phyloP scores from a whole-genome alignment of 2,797 vertebrate genomes.

The Karalla daura region DNA sequence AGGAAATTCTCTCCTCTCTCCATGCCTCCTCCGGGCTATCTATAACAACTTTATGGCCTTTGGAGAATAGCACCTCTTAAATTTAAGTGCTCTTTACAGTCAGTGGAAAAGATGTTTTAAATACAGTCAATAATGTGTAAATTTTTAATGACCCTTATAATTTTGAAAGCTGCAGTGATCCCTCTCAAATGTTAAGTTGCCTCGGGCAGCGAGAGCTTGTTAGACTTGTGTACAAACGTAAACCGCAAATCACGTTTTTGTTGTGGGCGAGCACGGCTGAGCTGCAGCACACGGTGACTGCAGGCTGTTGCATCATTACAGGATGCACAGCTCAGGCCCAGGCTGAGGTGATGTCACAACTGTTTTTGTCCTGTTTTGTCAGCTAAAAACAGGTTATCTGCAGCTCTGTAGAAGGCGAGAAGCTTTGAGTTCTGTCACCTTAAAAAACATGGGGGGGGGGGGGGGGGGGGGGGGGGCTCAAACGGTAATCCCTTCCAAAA shows the following conservation, averaged over 20 bases:
- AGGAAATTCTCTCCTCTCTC: conserved; percentile 62
- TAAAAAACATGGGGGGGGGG: neutral
- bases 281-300: conserved; percentile 51
- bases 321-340: conserved; percentile 58
- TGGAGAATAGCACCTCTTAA: conserved; percentile 82
- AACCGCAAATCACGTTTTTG: conserved; percentile 61
- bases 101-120: conserved; percentile 84
- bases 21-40: conserved; percentile 73
- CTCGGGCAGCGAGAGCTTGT: conserved; percentile 74
- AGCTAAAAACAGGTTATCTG: neutral
- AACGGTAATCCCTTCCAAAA: neutral
- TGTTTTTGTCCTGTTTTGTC: conserved; percentile 37
- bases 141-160: conserved; percentile 84
- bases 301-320: conserved; percentile 65
- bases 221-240: conserved; percentile 72
- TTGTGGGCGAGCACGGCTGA: conserved; percentile 29
- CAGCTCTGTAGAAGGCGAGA: conserved; percentile 10
- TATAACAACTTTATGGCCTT: conserved; percentile 82
- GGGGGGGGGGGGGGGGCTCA: neutral
- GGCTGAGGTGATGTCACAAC: conserved; percentile 49
- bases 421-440: neutral
- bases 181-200: conserved; percentile 76
- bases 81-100: conserved; percentile 84
- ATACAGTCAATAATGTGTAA: conserved; percentile 84
- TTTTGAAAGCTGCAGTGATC: conserved; percentile 77